Conservation (phyloP, 2,797 vertebrate genomes). For the Acanthurus lineatus region DNA sequence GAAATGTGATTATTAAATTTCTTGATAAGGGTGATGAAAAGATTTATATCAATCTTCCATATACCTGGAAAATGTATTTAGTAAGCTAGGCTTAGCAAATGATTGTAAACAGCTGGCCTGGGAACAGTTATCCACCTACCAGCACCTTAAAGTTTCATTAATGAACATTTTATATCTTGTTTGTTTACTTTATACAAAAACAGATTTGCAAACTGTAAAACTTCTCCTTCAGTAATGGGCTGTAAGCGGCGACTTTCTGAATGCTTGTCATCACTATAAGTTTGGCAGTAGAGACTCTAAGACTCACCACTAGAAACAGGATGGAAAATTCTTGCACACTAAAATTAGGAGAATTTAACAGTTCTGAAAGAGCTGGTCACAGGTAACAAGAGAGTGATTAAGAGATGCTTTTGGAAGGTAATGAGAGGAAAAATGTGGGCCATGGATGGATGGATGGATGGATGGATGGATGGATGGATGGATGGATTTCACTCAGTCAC, state of each 20-base stretch:
- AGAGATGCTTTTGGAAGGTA: too few species aligned
- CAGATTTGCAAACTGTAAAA: background rate
- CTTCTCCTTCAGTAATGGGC: fast-evolving
- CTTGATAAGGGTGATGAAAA: background rate
- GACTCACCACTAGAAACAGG: background rate
- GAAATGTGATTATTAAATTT: background rate
- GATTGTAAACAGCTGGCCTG: background rate
- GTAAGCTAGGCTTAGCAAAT: background rate
- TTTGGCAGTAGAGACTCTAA: background rate
- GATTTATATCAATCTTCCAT: background rate
- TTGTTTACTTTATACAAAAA: background rate
- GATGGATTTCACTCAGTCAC: constrained; percentile 16
- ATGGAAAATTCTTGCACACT: background rate
- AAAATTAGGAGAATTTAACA: background rate
- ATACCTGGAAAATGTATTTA: background rate
- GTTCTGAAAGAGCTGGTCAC: too few species aligned
- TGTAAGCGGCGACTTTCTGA: background rate
- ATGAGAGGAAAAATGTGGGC: background rate
- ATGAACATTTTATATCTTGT: background rate
- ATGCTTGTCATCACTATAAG: background rate
- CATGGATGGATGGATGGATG: constrained; percentile 24
- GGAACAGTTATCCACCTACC: background rate
- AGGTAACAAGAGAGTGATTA: background rate
- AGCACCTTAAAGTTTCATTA: background rate
- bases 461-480: constrained; percentile 29